These are phyloP conservation scores for Palythoa grandiflora DNA, from an alignment of 92 coral and sea anemone species.

Conservation along the genomic window DNA sequence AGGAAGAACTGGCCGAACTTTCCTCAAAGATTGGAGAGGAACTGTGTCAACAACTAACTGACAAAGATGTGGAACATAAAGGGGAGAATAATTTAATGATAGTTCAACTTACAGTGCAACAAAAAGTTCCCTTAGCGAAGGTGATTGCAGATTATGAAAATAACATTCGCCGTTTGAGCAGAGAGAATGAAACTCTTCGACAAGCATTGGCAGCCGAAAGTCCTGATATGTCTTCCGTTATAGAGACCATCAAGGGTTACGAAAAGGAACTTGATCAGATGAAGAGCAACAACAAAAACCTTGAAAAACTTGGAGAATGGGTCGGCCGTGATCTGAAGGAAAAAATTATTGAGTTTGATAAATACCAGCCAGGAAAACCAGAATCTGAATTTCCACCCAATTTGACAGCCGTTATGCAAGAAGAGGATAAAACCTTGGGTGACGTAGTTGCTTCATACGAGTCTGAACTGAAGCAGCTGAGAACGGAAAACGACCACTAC, in stretches of 20 bases:
- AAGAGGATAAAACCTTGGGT: conserved; percentile 59
- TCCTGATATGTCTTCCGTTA: conserved; percentile 59
- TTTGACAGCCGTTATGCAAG: conserved; percentile 40
- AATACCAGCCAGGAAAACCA: neutral
- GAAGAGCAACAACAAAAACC: conserved; percentile 1
- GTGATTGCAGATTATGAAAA: conserved; percentile 77
- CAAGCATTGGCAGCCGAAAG: conserved; percentile 58
- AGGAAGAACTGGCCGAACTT: conserved; percentile 25
- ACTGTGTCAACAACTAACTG: conserved; percentile 34
- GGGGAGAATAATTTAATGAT: conserved; percentile 40
- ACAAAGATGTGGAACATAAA: conserved; percentile 15
- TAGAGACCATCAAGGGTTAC: conserved; percentile 61
- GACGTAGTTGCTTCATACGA: conserved; percentile 72
- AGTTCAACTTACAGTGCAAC: conserved; percentile 62
- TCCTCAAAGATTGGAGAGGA: conserved; percentile 27
- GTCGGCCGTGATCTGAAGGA: conserved; percentile 9
- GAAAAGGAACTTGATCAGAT: conserved; percentile 49
- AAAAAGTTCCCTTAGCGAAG: conserved; percentile 68
- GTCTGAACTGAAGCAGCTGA: conserved; percentile 45
- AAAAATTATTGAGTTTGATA: conserved; percentile 23
- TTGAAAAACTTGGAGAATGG: conserved; percentile 28
- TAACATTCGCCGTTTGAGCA: conserved; percentile 61
- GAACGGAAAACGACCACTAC: neutral
- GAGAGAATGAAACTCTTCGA: conserved; percentile 56
- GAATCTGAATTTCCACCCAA: neutral